Base-by-base conservation (phyloP, 2,888 invertebrate species). In the Zelleria hepariella region DNA sequence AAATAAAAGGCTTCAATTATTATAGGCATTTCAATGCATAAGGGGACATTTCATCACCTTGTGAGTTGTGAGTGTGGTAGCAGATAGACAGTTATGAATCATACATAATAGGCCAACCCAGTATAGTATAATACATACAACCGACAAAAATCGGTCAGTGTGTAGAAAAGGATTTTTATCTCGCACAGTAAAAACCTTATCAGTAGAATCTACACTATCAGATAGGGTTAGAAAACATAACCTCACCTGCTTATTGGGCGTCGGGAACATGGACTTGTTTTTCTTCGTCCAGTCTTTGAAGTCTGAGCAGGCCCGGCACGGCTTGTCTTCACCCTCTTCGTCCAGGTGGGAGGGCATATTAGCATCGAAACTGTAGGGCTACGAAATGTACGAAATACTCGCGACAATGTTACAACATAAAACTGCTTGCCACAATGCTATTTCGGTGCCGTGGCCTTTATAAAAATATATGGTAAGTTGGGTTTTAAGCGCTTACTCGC, bases 261-360 rank as follows among this genome's bases (percentile, higher is more conserved):
- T 23, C n/a, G 71, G 65, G 42, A 71, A 65, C 57, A 73, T 72
- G 15, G 67, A 62, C 66, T 80, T 80, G 60, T 72, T 90, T 68
- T 93, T 82, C 68, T 92, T 93, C 0, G 93, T 91, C 94, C 94
- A 94, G 5, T 91, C 89, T 72, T 92, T 93, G 67, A 94, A 94
- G 75, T 94, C 94, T 8, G 91, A 91, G 71, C 94, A 94, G 0
- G 93, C 91, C 67, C 93, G 90, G 67, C 94, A 94, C 25, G 92
- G 92, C 63, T 86, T 86, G 48, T 88, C 88, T 61, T 88, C 86
- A 47, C 87, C 88, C 60, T 88, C 86, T n/a, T 86, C 86, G 15
- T 82, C 80, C 59, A 69, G 63, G 58, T 71, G 72, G 55, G 75
- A 67, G 62, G 83, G 77, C 86, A 87, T 87, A 63, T 66, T 72